Percentiles rank a stretch among this genome's conserved stretches.
phyloP scores from a whole-genome alignment of 2,113 vertebrate genomes.

The Syrrhaptes paradoxus region DNA sequence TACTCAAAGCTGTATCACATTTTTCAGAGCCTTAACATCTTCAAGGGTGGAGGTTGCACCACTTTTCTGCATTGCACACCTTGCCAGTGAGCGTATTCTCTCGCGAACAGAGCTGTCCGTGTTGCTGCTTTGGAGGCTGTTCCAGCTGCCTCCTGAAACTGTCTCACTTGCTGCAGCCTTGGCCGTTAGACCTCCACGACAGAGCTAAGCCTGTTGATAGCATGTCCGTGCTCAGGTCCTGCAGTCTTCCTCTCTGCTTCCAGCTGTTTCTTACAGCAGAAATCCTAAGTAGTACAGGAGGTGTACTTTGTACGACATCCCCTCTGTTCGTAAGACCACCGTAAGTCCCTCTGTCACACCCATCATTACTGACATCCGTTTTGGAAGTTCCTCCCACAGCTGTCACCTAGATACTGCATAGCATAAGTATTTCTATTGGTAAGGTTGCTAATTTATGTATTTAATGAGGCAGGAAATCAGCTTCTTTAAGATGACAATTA shows the following conservation, averaged over 20 bases:
- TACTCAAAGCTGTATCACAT: neutral
- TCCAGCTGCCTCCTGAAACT: neutral
- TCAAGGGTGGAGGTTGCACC: neutral
- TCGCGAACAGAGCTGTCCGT: neutral
- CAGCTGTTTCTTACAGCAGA: neutral
- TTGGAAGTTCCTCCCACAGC: neutral
- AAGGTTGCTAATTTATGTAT: neutral
- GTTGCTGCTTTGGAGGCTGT: neutral
- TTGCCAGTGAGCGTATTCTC: neutral
- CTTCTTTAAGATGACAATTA: neutral
- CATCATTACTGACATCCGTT: neutral
- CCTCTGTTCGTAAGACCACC: neutral
- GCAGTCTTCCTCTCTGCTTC: neutral
- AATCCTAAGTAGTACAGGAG: fast-evolving
- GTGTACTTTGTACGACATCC: neutral
- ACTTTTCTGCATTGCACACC: neutral
- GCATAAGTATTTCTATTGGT: neutral
- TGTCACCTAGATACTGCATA: neutral
- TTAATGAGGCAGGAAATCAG: neutral
- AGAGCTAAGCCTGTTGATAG: too few species aligned
- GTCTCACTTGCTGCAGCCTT: neutral
- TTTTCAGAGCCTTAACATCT: neutral
- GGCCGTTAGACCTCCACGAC: fast-evolving
- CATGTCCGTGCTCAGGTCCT: neutral
- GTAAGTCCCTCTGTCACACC: neutral